Percentiles rank a stretch among this genome's conserved stretches.
These are phyloP conservation scores for Calosoma granatense DNA, from an alignment of 1,140 invertebrate genomes.

Conservation along the genomic window DNA sequence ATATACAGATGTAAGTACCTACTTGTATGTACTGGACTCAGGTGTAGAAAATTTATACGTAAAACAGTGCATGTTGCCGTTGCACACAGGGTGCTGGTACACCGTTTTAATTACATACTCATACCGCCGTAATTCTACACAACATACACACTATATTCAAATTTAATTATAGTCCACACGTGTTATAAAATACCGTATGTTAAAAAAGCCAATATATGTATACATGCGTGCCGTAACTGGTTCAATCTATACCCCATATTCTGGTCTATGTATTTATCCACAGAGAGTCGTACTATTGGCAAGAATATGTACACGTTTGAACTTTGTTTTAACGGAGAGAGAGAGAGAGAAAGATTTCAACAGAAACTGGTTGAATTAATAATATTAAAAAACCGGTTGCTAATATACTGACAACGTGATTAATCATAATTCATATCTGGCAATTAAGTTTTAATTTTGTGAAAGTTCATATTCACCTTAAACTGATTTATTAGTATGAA, in stretches of 20 bases:
- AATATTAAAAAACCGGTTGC: too few species aligned
- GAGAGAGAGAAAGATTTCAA: neutral
- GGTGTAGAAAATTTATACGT: slow-evolving; percentile 5
- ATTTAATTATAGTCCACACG: neutral
- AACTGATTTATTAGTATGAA: too few species aligned
- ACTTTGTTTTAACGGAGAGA: neutral
- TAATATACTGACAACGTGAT: too few species aligned
- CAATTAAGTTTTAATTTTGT: too few species aligned
- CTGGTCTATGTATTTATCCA: neutral
- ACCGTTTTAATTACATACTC: slow-evolving; percentile 2
- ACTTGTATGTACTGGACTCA: neutral
- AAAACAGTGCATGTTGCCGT: too few species aligned
- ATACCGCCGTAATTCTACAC: neutral
- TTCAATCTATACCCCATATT: too few species aligned
- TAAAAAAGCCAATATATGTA: too few species aligned
- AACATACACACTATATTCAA: neutral
- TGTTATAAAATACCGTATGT: neutral
- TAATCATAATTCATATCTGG: too few species aligned
- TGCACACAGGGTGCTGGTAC: neutral
- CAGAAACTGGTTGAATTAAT: neutral
- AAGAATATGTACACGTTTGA: neutral
- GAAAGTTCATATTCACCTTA: too few species aligned
- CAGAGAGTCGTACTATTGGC: neutral
- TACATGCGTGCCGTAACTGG: too few species aligned
- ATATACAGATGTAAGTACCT: too few species aligned